phyloP scores from a whole-genome alignment of 2,888 invertebrate genomes.

The Trachelus stipa region DNA sequence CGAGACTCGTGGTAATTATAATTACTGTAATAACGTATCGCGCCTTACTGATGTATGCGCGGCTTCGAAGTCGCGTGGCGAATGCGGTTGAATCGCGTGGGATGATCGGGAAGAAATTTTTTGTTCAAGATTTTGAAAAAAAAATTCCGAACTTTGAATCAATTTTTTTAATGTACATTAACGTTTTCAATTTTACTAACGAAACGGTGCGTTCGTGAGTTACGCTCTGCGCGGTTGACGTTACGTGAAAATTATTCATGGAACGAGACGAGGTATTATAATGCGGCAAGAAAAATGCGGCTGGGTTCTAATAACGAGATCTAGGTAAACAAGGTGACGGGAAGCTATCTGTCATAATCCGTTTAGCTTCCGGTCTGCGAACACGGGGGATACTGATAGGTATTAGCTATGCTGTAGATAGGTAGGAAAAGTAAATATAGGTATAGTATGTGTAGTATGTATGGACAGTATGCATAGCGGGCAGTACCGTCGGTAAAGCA shows the following conservation, averaged over 20 bases:
- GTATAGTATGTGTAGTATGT: neutral
- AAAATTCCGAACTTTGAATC: too few species aligned
- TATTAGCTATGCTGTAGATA: neutral
- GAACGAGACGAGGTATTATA: neutral
- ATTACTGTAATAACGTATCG: constrained; percentile 41
- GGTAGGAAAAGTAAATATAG: neutral
- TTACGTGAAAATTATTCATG: neutral
- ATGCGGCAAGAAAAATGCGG: neutral
- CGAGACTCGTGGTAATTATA: constrained; percentile 40
- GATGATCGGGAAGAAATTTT: too few species aligned
- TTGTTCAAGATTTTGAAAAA: accelerated
- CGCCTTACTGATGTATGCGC: constrained; percentile 31
- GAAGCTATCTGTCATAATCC: neutral
- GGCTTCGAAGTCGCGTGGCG: neutral
- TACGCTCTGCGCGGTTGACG: too few species aligned
- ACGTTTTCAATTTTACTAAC: too few species aligned
- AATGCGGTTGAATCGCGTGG: neutral
- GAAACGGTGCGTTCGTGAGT: too few species aligned
- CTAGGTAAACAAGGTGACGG: neutral
- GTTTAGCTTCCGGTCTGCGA: neutral
- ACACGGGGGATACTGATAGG: neutral
- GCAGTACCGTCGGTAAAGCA: too few species aligned
- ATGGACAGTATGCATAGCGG: neutral
- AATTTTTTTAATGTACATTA: too few species aligned
- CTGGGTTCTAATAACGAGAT: neutral